Evolutionary conservation across 2,888 invertebrate species (phyloP), one percentile per base, ranked within the genome.

Genomic region (Matsumyia berberina): DNA sequence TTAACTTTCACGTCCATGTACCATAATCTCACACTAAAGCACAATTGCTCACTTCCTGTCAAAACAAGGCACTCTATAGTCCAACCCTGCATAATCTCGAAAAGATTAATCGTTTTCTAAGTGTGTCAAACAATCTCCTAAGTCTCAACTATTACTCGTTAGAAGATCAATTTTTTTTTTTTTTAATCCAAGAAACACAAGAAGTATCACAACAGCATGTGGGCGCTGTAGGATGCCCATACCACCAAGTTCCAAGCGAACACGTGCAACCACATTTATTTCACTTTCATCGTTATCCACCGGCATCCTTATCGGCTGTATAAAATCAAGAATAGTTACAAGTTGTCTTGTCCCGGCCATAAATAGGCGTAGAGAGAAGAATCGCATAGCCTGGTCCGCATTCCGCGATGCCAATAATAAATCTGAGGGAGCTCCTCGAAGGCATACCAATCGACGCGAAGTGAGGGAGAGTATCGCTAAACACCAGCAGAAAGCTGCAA

Each of bases 331-430:
- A 55, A 39, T 60, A 58, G 70, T 64, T 37, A n/a, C n/a, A n/a
- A 46, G 49, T 44, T 53, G 49, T 35, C 78, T 72, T 82, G 72
- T 39, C 72, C 66, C 37, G 24, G 17, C 72, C 77, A 42, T 78
- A 72, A 67, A 72, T 77, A 72, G 77, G 12, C 35, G 6, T 31
- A 53, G 12, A 57, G 46, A 60, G 57, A 53, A 53, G 60, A 69
- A 44, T 31, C 31, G 24, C 51, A 12, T 66, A 76, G 33, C 15
- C n/a, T 67, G 12, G 33, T 72, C 66, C 31, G 46, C 82, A 78
- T 78, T 78, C 78, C 62, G 8, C 31, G 31, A 51, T 70, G 77
- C 17, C 64, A 67, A 67, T 67, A 78, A 78, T 78, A 83, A 73
- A 83, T 78, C 72, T 73, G 49, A 11, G 60, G 55, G 39, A 72